Base-by-base conservation (phyloP, 2,797 vertebrate species). In the Halcyon smyrnensis region DNA sequence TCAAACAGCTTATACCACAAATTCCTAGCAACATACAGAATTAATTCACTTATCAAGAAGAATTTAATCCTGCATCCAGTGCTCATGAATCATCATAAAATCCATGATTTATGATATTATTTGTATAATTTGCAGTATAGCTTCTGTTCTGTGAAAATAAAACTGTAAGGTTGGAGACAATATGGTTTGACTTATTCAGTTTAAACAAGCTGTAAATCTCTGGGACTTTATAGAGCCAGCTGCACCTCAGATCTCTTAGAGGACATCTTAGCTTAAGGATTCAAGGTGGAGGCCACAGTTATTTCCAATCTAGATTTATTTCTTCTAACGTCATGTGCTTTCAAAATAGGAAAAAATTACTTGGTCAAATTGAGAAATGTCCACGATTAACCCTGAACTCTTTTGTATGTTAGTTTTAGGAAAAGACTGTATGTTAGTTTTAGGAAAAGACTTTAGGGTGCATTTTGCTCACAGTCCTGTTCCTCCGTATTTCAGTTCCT, bases 1-100 rank as follows among this genome's bases (percentile, higher is more conserved):
- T 95, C 59, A 81, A 96, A 53, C 71, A 77, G 23, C 23, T 56
- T 70, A 60, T 32, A 62, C 24, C 57, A 82, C 34, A 84, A 67
- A 91, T 95, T 82, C 56, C 39, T 88, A 78, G 59, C 39, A 90
- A 93, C 53, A 28, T 71, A 53, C 24, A 91, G 37, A 93, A 93
- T 93, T 87, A 94, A 94, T 78, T 86, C 51, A 71, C n/a, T 93
- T 93, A 84, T 89, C 71, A 88, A 67, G 50, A 95, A 89, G 50
- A 53, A 9, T 78, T 80, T 90, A 85, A 95, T 96, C 50, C 78
- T 87, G 3, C 77, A 94, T 79, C 64, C 57, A 81, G 80, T 56
- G 59, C 30, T 75, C 90, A 69, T 88, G 89, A 97, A 53, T 97
- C 94, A 96, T 80, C 17, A 24, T 70, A 71, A 91, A 95, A 77